These are phyloP conservation scores for Zeugodacus cucurbitae DNA, from an alignment of 1,140 invertebrate species.

Conservation along the genomic window DNA sequence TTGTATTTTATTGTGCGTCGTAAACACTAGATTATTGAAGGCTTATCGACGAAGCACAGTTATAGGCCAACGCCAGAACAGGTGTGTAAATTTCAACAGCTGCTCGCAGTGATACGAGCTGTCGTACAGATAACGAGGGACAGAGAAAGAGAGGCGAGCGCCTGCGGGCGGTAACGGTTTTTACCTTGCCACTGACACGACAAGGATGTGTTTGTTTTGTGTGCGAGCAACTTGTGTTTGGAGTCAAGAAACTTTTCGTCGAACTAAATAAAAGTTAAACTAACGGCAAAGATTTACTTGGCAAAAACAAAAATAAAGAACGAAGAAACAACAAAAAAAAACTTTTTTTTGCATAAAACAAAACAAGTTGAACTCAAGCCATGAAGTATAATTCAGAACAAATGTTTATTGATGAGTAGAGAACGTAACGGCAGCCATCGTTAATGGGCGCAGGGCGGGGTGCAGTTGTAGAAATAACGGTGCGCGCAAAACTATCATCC, in stretches of 20 bases:
- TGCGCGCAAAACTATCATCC: background rate
- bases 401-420: constrained; percentile 20
- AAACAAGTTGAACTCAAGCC: background rate
- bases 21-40: background rate
- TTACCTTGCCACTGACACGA: constrained; percentile 4
- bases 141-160: background rate
- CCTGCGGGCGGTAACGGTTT: background rate
- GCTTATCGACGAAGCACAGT: background rate
- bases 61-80: background rate
- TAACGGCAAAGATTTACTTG: background rate
- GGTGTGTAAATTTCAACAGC: constrained; percentile 13
- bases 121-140: background rate
- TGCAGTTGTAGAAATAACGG: background rate
- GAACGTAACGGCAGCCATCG: background rate
- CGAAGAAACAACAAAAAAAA: background rate
- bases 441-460: background rate
- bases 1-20: background rate
- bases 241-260: constrained; percentile 32
- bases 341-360: constrained; percentile 7
- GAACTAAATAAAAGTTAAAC: background rate
- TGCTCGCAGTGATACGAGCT: background rate
- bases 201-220: background rate
- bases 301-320: background rate
- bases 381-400: constrained; percentile 10
- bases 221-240: background rate